Base-by-base conservation (phyloP, 2,113 vertebrate species). In the Leptodactylus fuscus region DNA sequence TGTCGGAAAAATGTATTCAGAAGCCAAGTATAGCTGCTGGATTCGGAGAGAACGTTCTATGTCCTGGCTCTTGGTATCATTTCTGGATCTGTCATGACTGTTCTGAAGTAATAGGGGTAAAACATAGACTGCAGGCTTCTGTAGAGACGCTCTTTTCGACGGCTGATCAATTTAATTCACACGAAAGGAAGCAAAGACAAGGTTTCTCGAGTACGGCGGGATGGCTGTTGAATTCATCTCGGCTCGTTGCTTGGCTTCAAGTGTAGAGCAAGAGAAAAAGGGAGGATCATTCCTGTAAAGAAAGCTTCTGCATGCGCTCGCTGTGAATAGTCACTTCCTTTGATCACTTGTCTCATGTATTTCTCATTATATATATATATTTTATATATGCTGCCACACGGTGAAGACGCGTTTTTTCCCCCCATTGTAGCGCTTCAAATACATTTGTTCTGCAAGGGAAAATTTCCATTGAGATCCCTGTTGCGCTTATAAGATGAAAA, bases 301-400 rank as follows among this genome's bases (percentile, higher is more conserved):
- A 48, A 6, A 48, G 46, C 8, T 48, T 13, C 10, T 48, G 46
- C 5, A 6, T 67, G 62, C 62, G 16, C 4, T 18, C 5, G 62
- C 62, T 18, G 62, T 18, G 24, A 24, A 62, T 62, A 62, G 60
- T 32, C 27, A 29, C 27, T 62, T 29, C 60, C 16, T 62, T 62
- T 62, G 29, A 67, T 67, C 62, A 67, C 62, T 34, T 36, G 62
- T 67, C 62, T 34, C 62, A 67, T 67, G 62, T 34, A 67, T 62
- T 67, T 67, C 62, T 67, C 32, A 67, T 67, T 34, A 67, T 0
- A 16, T 36, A 20, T 2, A 15, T 67, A 20, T 67, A 8, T 67
- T 3, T 67, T 32, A 65, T 65, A 65, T 65, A 65, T 12, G 5
- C 60, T 65, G n/a, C 12, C 5, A 24, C 24, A 27, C n/a, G 2